Evolutionary conservation across 2,888 invertebrate species (phyloP), one percentile per base, ranked within the genome.

Genomic region (Teleogryllus oceanicus): DNA sequence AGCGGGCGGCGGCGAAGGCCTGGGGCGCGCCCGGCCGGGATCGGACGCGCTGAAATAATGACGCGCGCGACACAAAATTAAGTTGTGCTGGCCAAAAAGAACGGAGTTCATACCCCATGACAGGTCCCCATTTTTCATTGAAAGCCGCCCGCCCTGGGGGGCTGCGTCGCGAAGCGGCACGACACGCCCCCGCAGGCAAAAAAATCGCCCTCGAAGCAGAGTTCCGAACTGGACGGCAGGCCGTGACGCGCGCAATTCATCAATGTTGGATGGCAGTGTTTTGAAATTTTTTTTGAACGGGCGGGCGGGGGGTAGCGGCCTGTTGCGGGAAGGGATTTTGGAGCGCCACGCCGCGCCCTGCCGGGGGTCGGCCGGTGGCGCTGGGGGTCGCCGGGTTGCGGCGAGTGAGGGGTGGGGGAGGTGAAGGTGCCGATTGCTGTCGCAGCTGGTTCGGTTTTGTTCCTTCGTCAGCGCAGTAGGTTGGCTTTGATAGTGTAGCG

Each of bases 181-280:
- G 37, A 37, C 37, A 37, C 37, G 37, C 24, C 37, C 37, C 37
- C 37, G 37, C 16, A 62, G 62, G 62, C 13, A 62, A 62, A 62
- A 62, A 62, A 62, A n/a, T 62, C 13, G 37, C n/a, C 62, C 62
- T n/a, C 62, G 62, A 62, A 13, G 62, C 62, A 37, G 37, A 37
- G 37, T 37, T 62, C 62, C 62, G n/a, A 62, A 62, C 16, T 62
- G 62, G 62, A 62, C 62, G 62, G 62, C 62, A 37, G 37, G 37
- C 62, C 62, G 62, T 62, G 62, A 62, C 62, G 62, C 62, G n/a
- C n/a, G 62, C 62, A 62, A 62, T 62, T 62, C 62, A 62, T 62
- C 62, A 62, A 11, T 62, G 62, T 62, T 62, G 62, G 62, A 62
- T 62, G 62, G 11, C 62, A 62, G 62, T 62, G 62, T 62, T 62